phyloP scores from a whole-genome alignment of 2,797 vertebrate species.

The Acrocephalus scirpaceus region DNA sequence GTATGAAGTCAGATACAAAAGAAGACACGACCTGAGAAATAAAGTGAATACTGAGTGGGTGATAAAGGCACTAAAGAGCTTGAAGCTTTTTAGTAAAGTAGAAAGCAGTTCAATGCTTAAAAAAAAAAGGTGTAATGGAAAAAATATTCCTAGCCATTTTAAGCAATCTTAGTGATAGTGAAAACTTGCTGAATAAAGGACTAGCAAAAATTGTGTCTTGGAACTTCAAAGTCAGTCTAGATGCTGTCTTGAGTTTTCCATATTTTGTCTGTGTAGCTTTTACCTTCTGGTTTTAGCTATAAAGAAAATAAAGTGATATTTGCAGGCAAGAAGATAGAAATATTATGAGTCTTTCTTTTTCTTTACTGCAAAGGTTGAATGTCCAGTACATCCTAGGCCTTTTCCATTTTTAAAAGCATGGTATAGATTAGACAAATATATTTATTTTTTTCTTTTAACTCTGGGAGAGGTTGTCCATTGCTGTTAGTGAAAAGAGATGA shows the following conservation, averaged over 20 bases:
- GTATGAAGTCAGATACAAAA: slow-evolving; percentile 48
- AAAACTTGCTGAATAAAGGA: slow-evolving; percentile 47
- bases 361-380: not conserved
- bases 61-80: slow-evolving; percentile 43
- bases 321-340: not conserved
- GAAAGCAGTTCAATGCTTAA: not conserved
- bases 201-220: not conserved
- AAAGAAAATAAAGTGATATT: not conserved
- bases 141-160: slow-evolving; percentile 10
- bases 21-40: slow-evolving; percentile 47
- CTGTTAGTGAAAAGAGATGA: not conserved
- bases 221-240: not conserved
- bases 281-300: not conserved
- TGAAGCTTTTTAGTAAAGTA: slow-evolving; percentile 31
- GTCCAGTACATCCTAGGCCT: not conserved
- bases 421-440: not conserved
- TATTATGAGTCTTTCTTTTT: not conserved
- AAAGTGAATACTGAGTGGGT: slow-evolving; percentile 12
- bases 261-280: not conserved
- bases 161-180: slow-evolving; percentile 32
- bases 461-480: not conserved
- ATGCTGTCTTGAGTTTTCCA: not conserved
- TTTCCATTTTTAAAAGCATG: not conserved
- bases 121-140: not conserved
- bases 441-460: not conserved